Evolutionary conservation across 2,888 invertebrate species (phyloP).

Genomic region (Dione juno): DNA sequence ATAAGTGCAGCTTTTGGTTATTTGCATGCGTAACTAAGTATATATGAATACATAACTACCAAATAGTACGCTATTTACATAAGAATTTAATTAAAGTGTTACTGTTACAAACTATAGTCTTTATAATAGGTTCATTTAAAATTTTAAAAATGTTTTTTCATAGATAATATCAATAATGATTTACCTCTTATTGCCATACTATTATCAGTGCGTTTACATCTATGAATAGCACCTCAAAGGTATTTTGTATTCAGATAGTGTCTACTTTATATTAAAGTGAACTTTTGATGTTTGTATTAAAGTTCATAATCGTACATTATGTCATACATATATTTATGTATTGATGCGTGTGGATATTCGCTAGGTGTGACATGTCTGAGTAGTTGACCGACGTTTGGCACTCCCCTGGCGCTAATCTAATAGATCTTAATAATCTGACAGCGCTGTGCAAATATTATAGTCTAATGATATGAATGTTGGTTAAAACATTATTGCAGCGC

Average conservation of each 20-base stretch:
- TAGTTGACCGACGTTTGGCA: conserved; percentile 44
- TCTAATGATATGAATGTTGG: conserved; percentile 29
- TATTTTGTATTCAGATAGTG: not conserved
- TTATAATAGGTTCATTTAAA: no score
- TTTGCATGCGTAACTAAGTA: no score
- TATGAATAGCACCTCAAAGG: not conserved
- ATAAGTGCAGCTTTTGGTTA: not conserved
- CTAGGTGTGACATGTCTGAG: conserved; percentile 42
- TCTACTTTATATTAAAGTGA: not conserved
- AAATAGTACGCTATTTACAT: no score
- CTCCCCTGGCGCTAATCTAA: conserved; percentile 42
- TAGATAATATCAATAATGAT: no score
- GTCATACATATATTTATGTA: conserved; percentile 22
- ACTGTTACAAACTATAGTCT: no score
- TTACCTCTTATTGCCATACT: not conserved
- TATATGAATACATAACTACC: no score
- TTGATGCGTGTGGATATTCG: conserved; percentile 22
- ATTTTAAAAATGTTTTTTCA: no score
- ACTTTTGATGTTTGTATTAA: conserved; percentile 5
- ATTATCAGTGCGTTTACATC: not conserved
- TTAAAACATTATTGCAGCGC: conserved; percentile 33
- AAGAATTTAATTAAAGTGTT: no score
- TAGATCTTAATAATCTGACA: conserved; percentile 36
- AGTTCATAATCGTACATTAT: conserved; percentile 4
- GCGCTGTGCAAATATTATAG: conserved; percentile 36